A percentile compares a stretch with the other conserved stretches of the same genome.
phyloP scores from a whole-genome alignment of 2,888 invertebrate species.

The Pyrochroa serraticornis region DNA sequence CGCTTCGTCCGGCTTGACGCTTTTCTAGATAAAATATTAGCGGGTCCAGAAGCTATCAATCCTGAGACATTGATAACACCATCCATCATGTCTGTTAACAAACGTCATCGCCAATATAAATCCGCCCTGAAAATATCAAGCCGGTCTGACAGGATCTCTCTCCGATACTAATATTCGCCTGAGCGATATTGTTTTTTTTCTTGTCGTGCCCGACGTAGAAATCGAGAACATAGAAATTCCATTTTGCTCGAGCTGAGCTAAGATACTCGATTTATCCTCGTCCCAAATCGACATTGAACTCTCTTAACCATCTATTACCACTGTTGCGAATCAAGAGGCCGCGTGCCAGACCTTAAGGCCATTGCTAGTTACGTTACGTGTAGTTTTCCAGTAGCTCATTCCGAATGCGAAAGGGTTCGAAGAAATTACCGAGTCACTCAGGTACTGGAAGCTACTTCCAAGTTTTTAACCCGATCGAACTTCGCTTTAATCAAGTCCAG shows the following conservation, averaged over 20 bases:
- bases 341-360: too few relatives aligned
- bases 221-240: conserved; percentile 30
- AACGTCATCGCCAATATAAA: conserved; percentile 34
- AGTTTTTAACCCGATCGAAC: too few relatives aligned
- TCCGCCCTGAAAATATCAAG: conserved; percentile 22
- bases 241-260: conserved; percentile 12
- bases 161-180: conserved; percentile 19
- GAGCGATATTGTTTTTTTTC: conserved; percentile 20
- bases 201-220: conserved; percentile 4
- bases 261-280: conserved; percentile 28
- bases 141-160: conserved; percentile 27
- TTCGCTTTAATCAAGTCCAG: too few relatives aligned
- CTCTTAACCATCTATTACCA: conserved; percentile 27
- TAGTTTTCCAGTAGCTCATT: too few relatives aligned
- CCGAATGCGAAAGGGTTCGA: too few relatives aligned
- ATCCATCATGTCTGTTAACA: conserved; percentile 39
- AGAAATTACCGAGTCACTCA: too few relatives aligned
- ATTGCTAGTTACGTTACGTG: too few relatives aligned
- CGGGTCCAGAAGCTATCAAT: conserved; percentile 40
- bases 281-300: conserved; percentile 25
- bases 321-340: background rate
- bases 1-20: conserved; percentile 20
- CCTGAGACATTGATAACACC: conserved; percentile 39
- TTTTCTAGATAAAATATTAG: conserved; percentile 35
- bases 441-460: too few relatives aligned